Base-by-base conservation (phyloP, 2,888 invertebrate species). In the Brenthis hecate region DNA sequence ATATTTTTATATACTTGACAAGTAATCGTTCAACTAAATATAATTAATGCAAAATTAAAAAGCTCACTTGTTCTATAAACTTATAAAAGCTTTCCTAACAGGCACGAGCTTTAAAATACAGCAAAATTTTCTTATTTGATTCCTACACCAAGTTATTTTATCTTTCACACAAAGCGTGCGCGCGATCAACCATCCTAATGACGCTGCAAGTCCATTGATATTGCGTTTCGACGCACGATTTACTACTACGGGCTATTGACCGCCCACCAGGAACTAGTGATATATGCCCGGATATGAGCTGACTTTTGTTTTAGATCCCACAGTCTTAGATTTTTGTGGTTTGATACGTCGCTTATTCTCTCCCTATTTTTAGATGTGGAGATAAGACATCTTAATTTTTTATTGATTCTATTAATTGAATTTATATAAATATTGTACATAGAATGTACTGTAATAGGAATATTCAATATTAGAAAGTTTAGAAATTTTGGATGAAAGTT, bases 231-330 rank as follows among this genome's bases (percentile, higher is more conserved):
- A 85, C 89, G 90, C 88, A 85, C 91, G 86, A 92, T 92, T 92
- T 90, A 89, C 83, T 83, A 84, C 80, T 84, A 89, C 88, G 91
- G 86, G 82, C 88, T 90, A 90, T 92, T 91, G 89, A 82, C 85
- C 85, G 80, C 87, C 83, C 84, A 81, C 85, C 82, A 81, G 85
- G 84, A 80, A 74, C 74, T 75, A 65, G 74, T 86, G 86, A 85
- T 77, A 64, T 77, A 78, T 76, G 77, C 73, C 74, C 78, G 79
- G 78, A 77, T 74, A 76, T 75, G 66, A 72, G 13, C 71, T 69
- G 75, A 76, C 75, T 77, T 75, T 76, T 75, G 78, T 75, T 79
- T 77, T 75, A 75, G 74, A 70, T 57, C 36, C 71, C 74, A 63
- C 72, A 63, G 69, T 68, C 73, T 68, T 66, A 64, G 66, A 73